Evolutionary conservation across 1,140 invertebrate species (phyloP), one percentile per base, ranked within the genome.

Genomic region (Gonatopus flavifemur): DNA sequence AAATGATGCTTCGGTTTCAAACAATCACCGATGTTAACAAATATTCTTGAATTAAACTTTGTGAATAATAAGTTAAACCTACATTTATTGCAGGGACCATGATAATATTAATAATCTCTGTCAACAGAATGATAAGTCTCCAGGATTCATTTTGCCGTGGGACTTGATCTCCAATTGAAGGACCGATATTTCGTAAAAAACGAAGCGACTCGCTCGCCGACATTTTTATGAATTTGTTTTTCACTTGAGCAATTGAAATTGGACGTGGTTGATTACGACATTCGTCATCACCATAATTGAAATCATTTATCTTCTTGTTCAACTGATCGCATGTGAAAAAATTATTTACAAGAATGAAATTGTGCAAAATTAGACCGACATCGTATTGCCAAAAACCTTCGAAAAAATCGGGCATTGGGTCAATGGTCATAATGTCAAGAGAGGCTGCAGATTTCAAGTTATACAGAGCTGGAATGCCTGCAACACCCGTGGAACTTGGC

Each of bases 1-100:
- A 43, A 21, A 30, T 56, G 54, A 19, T 56, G 49, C 37, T 57
- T 57, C 1, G 22, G 41, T 42, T 46, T 53, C 7, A 57, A 21
- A 13, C 21, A 31, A 18, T 19, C 31, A 2, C 36, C 37, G 28
- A 57, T 10, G 25, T 37, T 18, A 44, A 44, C 7, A 41, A 25
- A 2, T 57, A 53, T 10, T 38, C 18, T 7, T 35, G 6, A 30
- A 57, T 38, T 12, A 57, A 16, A 12, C 15, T 22, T n/a, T 42
- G 21, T 30, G 22, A 30, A 36, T n/a, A 42, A 33, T 39, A n/a
- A 13, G 2, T 12, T 28, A 49, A 40, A 3, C 36, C 28, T 6
- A 21, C 10, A 32, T 49, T 36, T 3, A 49, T 20, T 3, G 13
- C 5, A 3, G 21, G 1, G 10, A 37, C 28, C 21, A 37, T 39